These are phyloP conservation scores for Okamejei kenojei DNA, from an alignment of 2,797 vertebrate species.

Conservation along the genomic window DNA sequence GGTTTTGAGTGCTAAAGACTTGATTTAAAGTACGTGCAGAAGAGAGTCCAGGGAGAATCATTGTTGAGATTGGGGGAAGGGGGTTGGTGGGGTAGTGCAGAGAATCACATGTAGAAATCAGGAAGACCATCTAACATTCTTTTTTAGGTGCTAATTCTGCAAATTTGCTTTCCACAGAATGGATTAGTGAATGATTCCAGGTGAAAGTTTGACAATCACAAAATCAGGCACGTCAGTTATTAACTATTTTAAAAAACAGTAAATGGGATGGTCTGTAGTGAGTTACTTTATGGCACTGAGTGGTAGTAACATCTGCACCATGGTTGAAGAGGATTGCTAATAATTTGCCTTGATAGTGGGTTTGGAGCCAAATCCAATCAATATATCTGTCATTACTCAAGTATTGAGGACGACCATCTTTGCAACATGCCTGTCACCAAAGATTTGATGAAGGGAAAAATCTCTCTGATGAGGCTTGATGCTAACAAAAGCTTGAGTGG, in stretches of 20 bases:
- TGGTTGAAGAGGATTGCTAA: neutral
- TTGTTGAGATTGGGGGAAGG: neutral
- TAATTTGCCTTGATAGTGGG: neutral
- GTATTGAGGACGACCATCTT: neutral
- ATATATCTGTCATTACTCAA: neutral
- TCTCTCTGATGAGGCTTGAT: constrained; percentile 1
- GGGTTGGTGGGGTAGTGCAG: too few relatives aligned
- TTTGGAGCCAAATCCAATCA: neutral
- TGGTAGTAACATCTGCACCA: neutral
- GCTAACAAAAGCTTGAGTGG: neutral
- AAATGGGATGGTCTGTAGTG: neutral
- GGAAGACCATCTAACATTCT: too few relatives aligned
- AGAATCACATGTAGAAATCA: too few relatives aligned
- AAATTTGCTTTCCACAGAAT: too few relatives aligned
- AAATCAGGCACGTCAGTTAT: neutral
- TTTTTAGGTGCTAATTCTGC: too few relatives aligned
- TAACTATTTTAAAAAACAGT: neutral
- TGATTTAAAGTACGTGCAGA: neutral
- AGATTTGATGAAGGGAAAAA: neutral
- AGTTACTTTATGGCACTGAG: neutral
- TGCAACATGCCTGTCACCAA: neutral
- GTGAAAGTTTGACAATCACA: too few relatives aligned
- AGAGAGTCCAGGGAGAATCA: neutral
- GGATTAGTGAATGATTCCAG: too few relatives aligned
- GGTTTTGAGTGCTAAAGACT: neutral